Evolutionary conservation across 2,888 invertebrate species (phyloP), one percentile per base, ranked within the genome.

Genomic region (Tinea semifulvella): DNA sequence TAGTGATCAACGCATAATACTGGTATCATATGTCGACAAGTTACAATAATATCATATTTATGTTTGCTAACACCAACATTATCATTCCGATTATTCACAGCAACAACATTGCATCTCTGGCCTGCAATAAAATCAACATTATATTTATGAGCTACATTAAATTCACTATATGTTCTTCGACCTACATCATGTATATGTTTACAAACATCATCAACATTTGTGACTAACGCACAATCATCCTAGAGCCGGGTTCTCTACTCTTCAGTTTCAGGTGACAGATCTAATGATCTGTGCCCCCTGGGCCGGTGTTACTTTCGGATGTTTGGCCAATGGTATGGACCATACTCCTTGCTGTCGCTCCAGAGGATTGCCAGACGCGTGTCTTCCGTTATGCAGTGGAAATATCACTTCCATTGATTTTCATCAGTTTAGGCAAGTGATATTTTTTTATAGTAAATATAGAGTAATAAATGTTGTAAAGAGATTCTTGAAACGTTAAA

Each of bases 221-320:
- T 76, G 61, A 71, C 77, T 77, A 79, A 77, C 68, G 59, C 62
- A 63, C 63, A 53, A 63, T 66, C 65, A 69, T 58, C 66, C 60
- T 55, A 54, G 47, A 48, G 54, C 47, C 59, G 54, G 48, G 52
- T 49, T 64, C 56, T 65, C 55, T 72, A 77, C 73, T 58, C 57
- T 52, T 58, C 64, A 79, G 79, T 77, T 85, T 53, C 84, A 88
- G 76, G 86, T 90, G 50, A 90, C 92, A 36, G 92, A 93, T 64
- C 80, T 93, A 61, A 92, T 94, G 91, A 92, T 93, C 31, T 94
- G 93, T 68, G 93, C 93, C 0, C 93, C 93, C 0, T 93, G 92
- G 92, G 91, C 92, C 0, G 86, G 88, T 2, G 87, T 88, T 19
- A 91, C 92, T 1, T 92, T 93, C 63, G 85, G 87, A 7, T 93